Percentiles rank a stretch among this genome's conserved stretches.
Conservation (phyloP, 2,113 vertebrate species). For the Engystomops pustulosus region DNA sequence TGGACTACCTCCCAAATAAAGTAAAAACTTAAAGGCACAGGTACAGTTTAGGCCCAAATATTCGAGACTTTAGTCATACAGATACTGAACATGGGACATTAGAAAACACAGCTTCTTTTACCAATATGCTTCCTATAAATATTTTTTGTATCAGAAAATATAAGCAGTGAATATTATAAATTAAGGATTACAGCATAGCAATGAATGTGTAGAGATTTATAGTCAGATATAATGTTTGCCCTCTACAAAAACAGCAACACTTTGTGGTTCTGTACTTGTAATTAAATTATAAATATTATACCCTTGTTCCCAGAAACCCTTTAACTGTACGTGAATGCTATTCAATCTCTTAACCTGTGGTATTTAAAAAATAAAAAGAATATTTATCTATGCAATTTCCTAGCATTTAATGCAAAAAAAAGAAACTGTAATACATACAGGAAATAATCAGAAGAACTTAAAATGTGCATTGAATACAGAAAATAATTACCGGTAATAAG, state of each 20-base stretch:
- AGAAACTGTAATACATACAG: no score
- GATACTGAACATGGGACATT: no score
- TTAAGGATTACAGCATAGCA: not conserved
- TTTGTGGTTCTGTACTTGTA: not conserved
- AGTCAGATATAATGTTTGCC: not conserved
- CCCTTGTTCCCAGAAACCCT: not conserved
- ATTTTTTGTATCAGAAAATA: no score
- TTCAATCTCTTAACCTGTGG: not conserved
- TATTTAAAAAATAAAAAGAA: not conserved
- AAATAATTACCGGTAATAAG: no score
- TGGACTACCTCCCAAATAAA: no score
- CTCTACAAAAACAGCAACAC: not conserved
- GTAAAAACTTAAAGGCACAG: no score
- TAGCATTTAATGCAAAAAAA: not conserved
- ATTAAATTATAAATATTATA: conserved; percentile 4
- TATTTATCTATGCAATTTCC: not conserved
- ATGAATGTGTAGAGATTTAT: not conserved
- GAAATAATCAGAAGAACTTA: no score
- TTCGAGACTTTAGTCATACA: no score
- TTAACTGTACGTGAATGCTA: not conserved
- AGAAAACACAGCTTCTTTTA: no score
- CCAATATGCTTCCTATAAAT: no score
- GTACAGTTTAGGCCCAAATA: no score
- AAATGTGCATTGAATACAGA: no score
- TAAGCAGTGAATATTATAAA: not conserved